phyloP scores from a whole-genome alignment of 2,113 vertebrate species.

The Tringa solitaria region DNA sequence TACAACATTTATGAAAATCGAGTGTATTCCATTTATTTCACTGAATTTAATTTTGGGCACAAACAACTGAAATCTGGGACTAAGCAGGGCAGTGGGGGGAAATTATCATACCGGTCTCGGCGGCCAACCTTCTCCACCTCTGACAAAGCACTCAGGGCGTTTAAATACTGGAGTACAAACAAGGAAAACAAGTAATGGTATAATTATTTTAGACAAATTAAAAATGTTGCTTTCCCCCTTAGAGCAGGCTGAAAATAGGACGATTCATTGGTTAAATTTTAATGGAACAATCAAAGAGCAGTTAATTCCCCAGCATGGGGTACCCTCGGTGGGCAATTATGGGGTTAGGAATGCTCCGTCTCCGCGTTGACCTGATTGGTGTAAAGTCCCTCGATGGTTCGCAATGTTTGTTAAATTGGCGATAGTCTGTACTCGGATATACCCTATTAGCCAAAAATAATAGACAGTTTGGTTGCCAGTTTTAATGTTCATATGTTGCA shows the following conservation, averaged over 20 bases:
- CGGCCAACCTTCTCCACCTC: background rate
- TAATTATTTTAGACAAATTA: conserved; percentile 68
- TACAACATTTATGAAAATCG: background rate
- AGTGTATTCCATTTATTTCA: background rate
- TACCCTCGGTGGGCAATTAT: conserved; percentile 35
- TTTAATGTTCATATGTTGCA: conserved; percentile 62
- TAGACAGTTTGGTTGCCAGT: conserved; percentile 53
- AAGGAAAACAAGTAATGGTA: conserved; percentile 54
- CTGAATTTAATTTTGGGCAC: background rate
- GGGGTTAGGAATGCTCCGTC: conserved; percentile 46
- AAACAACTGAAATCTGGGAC: background rate
- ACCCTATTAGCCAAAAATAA: conserved; percentile 65
- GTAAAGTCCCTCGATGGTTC: conserved; percentile 25
- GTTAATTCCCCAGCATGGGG: conserved; percentile 55
- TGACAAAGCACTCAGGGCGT: background rate
- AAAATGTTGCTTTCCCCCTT: conserved; percentile 53
- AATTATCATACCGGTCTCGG: background rate
- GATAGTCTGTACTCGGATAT: conserved; percentile 2
- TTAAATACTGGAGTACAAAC: conserved; percentile 36
- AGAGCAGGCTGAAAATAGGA: conserved; percentile 52
- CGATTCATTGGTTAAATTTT: conserved; percentile 64
- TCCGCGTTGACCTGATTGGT: conserved; percentile 58
- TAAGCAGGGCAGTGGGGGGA: background rate
- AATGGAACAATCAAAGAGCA: conserved; percentile 68
- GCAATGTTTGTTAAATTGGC: conserved; percentile 38